Evolutionary conservation across 2,888 invertebrate species (phyloP).

Genomic region (Xestia xanthographa): DNA sequence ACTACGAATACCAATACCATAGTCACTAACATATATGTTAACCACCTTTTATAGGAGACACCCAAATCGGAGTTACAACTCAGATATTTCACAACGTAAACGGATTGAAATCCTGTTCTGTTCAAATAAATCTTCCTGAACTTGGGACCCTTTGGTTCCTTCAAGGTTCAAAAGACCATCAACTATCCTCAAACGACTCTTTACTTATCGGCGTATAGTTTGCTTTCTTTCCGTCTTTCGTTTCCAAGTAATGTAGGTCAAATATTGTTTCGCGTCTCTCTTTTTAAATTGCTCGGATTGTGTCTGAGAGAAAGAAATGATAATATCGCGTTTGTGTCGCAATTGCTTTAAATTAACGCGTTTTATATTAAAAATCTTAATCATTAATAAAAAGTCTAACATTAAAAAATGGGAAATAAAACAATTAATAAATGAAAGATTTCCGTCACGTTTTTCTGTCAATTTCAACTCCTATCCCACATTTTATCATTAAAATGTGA

Average conservation of each 20-base stretch:
- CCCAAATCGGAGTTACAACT: not conserved
- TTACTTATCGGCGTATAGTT: conserved; percentile 40
- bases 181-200: conserved; percentile 11
- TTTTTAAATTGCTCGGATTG: conserved; percentile 63
- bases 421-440: not conserved
- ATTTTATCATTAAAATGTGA: too few species aligned
- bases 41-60: not conserved
- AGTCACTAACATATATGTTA: not conserved
- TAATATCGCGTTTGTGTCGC: conserved; percentile 53
- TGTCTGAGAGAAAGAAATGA: conserved; percentile 60
- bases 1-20: not conserved
- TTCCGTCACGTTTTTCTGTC: not conserved
- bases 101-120: not conserved
- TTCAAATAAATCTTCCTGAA: not conserved
- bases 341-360: conserved; percentile 42
- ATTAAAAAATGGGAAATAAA: not conserved
- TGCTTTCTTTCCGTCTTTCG: conserved; percentile 64
- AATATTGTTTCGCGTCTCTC: conserved; percentile 64
- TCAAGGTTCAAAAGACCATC: not conserved
- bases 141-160: not conserved
- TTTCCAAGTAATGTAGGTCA: conserved; percentile 65
- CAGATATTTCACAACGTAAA: not conserved
- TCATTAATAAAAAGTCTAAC: not conserved
- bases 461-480: not conserved
- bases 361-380: conserved; percentile 3